phyloP scores from a whole-genome alignment of 2,113 vertebrate genomes.

The Ramphastos sulfuratus region DNA sequence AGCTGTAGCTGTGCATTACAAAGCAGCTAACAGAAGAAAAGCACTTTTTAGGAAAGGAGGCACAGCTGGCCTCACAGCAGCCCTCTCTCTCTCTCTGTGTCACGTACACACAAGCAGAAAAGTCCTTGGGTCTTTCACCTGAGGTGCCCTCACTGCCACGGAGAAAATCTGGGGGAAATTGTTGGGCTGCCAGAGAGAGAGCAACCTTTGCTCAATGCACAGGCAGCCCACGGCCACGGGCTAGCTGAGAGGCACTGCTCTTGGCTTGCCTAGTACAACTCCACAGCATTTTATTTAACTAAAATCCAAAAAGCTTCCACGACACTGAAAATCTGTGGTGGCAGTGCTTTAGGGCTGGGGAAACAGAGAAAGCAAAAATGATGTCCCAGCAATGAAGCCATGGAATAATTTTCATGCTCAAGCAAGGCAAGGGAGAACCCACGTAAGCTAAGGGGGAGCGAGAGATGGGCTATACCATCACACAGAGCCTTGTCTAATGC shows the following conservation, averaged over 20 bases:
- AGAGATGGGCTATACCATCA: conserved; percentile 60
- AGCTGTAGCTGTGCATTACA: not conserved
- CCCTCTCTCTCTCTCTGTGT: not conserved
- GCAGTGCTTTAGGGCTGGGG: not conserved
- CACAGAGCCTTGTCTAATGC: not conserved
- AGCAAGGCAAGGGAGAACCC: conserved; percentile 66
- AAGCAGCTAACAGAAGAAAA: not conserved
- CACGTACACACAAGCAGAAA: not conserved
- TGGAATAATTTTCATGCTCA: conserved; percentile 56
- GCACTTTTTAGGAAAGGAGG: not conserved
- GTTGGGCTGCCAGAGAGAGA: not conserved
- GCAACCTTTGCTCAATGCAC: not conserved
- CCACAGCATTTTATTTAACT: not conserved
- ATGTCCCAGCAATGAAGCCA: conserved; percentile 49
- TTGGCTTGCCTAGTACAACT: not conserved
- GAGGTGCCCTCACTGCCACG: not conserved
- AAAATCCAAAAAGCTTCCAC: not conserved
- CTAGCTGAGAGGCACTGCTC: not conserved
- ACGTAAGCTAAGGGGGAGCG: conserved; percentile 53
- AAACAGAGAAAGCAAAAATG: conserved; percentile 10
- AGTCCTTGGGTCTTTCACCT: conserved; percentile 49
- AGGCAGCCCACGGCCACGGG: not conserved
- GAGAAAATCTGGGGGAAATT: not conserved
- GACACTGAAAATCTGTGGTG: not conserved
- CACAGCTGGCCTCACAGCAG: not conserved